Evolutionary conservation across 2,113 vertebrate genomes (phyloP), one percentile per base, ranked within the genome.

Genomic region (Pseudorhombus dupliciocellatus): DNA sequence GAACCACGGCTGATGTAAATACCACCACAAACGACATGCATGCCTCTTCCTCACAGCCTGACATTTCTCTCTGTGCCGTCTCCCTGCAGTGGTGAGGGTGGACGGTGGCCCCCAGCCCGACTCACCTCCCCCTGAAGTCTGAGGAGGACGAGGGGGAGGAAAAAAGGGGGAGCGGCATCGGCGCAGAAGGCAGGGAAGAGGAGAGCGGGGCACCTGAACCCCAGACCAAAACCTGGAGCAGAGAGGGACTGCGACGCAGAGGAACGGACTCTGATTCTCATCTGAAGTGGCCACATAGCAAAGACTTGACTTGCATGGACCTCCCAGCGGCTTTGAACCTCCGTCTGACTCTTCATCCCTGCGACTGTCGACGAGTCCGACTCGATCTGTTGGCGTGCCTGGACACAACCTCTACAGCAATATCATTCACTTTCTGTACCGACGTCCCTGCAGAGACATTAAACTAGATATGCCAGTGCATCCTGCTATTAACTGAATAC

Each of bases 1-100:
- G 0, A 34, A 22, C 24, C 25, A 9, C 12, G 0, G 2, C 31
- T 60, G 34, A 37, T 69, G 64, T 57, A 65, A 67, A 65, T 69
- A 55, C 37, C 60, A 28, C 46, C 55, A 37, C 16, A 61, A 21
- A 57, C 62, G 15, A 40, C 24, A 24, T 46, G 40, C 5, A 4
- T 30, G 0, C 68, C 61, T 52, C 46, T 44, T 26, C 20, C 51
- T 56, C 51, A 14, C 6, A 59, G 7, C 10, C 40, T 88, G 55
- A 88, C 31, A 21, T 64, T 9, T 75, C 58, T 64, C 46, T 67
- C 44, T 71, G 26, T 77, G 5, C 66, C 53, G 48, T 77, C 21
- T 82, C 55, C 74, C 58, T 70, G 24, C 84, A 93, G 93, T 93
- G 85, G 92, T 94, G 84, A 84, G 93, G 61, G 89, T 94, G 77